Base-by-base conservation (phyloP, 2,888 invertebrate genomes). In the Hermodice carunculata region DNA sequence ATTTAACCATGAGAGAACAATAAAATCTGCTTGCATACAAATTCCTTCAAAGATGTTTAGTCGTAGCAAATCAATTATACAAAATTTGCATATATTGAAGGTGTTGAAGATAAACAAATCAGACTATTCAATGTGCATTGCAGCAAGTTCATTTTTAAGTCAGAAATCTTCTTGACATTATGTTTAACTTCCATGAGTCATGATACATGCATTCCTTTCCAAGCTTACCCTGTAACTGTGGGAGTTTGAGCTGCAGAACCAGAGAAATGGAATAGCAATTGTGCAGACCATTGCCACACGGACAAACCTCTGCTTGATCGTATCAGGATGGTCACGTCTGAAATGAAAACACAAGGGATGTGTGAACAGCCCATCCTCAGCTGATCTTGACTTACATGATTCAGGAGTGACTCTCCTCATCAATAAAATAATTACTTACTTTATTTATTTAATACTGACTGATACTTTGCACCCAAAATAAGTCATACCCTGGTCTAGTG, bases 251-350 rank as follows among this genome's bases (percentile, higher is more conserved):
- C 78, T 64, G 42, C 93, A 93, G 76, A 90, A 89, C 81, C 92
- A 92, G 54, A 94, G 89, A 80, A 94, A 91, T 66, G 92, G 87
- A 54, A 95, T 94, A 17, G 94, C 92, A 59, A 95, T 81, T 58
- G 94, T 84, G 88, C 93, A 92, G 88, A 95, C 93, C 69, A 93
- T 87, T 73, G 91, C 90, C 11, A 94, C 94, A 86, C 96, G 95
- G 74, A 93, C 89, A 84, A 96, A 96, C 81, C 96, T 90, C 81
- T 91, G 91, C 85, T 94, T 95, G 74, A 96, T 94, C 4, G 93
- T 94, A 8, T 91, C 89, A 17, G 96, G 95, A 86, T 96, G 94
- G 83, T 95, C 93, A 81, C 96, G 52, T 17, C 67, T 64, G 60
- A 29, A 69, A 57, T 54, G 11, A 53, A 42, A 37, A 17, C 31